Conservation (phyloP, 1,140 invertebrate genomes). For the Drosophila rufa region DNA sequence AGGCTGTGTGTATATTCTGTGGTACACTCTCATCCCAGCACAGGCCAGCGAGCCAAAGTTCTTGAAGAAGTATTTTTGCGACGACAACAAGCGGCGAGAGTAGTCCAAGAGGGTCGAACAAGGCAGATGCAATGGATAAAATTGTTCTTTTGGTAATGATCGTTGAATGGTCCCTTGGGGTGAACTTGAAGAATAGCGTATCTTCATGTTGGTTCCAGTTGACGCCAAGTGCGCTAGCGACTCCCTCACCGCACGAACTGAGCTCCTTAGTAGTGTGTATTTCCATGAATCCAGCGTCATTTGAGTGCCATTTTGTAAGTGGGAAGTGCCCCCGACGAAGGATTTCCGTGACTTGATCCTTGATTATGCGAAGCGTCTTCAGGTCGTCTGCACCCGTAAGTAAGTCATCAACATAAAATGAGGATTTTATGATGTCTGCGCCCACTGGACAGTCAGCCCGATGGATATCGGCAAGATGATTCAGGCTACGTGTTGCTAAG, state of each 20-base stretch:
- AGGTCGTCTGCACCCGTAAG: background rate
- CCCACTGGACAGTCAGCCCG: background rate
- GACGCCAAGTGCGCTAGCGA: too few relatives aligned
- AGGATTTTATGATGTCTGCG: background rate
- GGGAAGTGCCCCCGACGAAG: slow-evolving; percentile 4
- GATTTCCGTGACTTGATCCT: slow-evolving; percentile 28
- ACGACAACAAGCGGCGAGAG: too few relatives aligned
- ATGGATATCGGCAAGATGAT: slow-evolving; percentile 9
- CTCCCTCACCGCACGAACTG: too few relatives aligned
- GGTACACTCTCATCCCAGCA: too few relatives aligned
- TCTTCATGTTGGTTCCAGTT: too few relatives aligned
- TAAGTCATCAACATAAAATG: slow-evolving; percentile 26
- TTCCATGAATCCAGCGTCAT: background rate
- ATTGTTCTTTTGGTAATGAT: too few relatives aligned
- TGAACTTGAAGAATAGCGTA: too few relatives aligned
- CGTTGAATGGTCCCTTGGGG: too few relatives aligned
- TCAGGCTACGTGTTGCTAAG: slow-evolving; percentile 12
- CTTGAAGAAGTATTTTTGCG: too few relatives aligned
- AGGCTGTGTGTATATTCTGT: background rate
- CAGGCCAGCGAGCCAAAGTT: background rate
- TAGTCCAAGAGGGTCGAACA: background rate
- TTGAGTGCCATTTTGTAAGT: slow-evolving; percentile 18
- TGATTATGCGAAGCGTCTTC: background rate
- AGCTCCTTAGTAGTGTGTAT: too few relatives aligned
- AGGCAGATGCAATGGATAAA: background rate